Evolutionary conservation across 2,113 vertebrate species (phyloP).

Genomic region (Crotophaga sulcirostris): DNA sequence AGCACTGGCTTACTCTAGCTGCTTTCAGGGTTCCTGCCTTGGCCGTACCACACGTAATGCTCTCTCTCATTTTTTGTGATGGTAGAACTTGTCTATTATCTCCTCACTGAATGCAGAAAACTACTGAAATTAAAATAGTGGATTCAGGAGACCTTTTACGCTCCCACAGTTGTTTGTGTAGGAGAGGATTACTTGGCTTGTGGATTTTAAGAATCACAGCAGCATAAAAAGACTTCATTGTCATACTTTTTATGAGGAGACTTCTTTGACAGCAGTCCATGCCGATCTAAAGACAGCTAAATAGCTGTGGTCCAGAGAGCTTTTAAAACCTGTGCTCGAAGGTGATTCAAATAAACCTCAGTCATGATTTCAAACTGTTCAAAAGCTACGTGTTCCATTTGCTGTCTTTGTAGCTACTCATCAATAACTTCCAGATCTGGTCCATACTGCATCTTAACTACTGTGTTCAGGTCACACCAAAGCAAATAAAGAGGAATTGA

Average conservation of each 20-base stretch:
- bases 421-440: not conserved
- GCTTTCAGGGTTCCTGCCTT: not conserved
- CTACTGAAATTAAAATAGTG: not conserved
- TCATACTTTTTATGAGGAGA: not conserved
- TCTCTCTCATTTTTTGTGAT: not conserved
- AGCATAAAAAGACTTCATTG: not conserved
- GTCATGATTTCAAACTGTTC: not conserved
- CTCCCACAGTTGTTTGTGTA: conserved; percentile 23
- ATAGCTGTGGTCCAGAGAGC: not conserved
- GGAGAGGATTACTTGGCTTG: not conserved
- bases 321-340: not conserved
- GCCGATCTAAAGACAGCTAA: not conserved
- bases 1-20: not conserved
- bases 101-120: not conserved
- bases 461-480: not conserved
- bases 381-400: not conserved
- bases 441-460: not conserved
- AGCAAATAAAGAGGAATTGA: not conserved
- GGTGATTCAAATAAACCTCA: not conserved
- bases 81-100: not conserved
- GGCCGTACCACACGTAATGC: not conserved
- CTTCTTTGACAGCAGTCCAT: not conserved
- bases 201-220: not conserved
- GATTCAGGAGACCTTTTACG: not conserved
- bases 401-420: not conserved